phyloP scores from a whole-genome alignment of 2,113 vertebrate genomes.

The Casuarius casuarius region DNA sequence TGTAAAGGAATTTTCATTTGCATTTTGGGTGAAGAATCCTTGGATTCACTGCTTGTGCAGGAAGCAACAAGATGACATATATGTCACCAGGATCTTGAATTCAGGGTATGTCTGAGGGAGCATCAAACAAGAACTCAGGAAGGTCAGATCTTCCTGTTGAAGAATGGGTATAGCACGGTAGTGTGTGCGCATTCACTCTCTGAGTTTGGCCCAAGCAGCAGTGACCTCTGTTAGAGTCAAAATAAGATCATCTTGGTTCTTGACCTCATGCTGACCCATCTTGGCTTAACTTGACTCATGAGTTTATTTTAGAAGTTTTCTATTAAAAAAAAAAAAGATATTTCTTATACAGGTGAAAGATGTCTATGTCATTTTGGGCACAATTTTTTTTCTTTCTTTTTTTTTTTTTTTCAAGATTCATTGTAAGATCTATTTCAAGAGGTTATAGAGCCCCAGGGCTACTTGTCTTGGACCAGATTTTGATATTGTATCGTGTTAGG shows the following conservation, averaged over 20 bases:
- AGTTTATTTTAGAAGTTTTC: neutral
- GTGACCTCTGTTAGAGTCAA: neutral
- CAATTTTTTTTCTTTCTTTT: accelerated
- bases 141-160: neutral
- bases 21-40: neutral
- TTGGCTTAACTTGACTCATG: neutral
- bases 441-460: accelerated
- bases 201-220: neutral
- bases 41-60: neutral
- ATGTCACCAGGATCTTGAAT: neutral
- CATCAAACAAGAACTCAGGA: accelerated
- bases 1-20: accelerated
- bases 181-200: neutral
- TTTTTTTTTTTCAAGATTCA: neutral
- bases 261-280: neutral
- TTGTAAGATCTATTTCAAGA: neutral
- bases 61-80: accelerated
- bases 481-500: accelerated
- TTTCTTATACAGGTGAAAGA: neutral
- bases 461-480: neutral
- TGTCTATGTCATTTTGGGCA: neutral
- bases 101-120: accelerated
- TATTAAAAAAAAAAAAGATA: neutral
- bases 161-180: neutral
- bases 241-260: neutral